A percentile compares a stretch with the other conserved stretches of the same genome.
Evolutionary conservation across 2,113 vertebrate species (phyloP).

Genomic region (Hucho hucho): DNA sequence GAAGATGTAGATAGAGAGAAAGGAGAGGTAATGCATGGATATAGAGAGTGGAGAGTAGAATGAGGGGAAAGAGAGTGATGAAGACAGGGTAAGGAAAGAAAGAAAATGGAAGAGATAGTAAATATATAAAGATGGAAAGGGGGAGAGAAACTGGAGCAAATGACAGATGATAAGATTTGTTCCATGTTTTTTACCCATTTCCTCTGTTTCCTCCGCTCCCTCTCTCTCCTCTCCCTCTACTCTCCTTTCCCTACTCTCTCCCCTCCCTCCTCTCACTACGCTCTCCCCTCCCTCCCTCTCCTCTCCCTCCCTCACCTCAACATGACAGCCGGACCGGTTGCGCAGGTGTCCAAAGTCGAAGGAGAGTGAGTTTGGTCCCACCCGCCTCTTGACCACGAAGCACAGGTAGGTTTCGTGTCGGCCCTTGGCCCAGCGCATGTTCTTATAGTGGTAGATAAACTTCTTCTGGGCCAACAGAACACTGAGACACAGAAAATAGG

Average conservation of each 20-base stretch:
- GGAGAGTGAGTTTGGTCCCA: slow-evolving; percentile 85
- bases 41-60: background rate
- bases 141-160: background rate
- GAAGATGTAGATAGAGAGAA: background rate
- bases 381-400: slow-evolving; percentile 89
- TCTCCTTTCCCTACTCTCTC: background rate
- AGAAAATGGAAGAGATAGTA: no score
- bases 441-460: slow-evolving; percentile 94
- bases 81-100: background rate
- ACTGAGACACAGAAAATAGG: slow-evolving; percentile 60
- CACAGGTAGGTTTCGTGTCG: slow-evolving; percentile 92
- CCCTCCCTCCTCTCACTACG: background rate
- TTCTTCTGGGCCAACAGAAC: slow-evolving; percentile 85
- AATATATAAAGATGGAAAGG: no score
- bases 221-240: no score
- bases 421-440: slow-evolving; percentile 90
- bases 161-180: background rate
- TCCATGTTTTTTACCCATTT: background rate
- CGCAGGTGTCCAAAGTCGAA: slow-evolving; percentile 93
- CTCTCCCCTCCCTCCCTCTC: background rate
- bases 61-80: background rate
- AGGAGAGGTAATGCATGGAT: background rate
- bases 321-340: slow-evolving; percentile 88
- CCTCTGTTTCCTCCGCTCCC: no score
- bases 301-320: slow-evolving; percentile 72